A percentile compares a stretch with the other conserved stretches of the same genome.
phyloP scores from a whole-genome alignment of 2,113 vertebrate genomes.

The Grammomys dolichurus region DNA sequence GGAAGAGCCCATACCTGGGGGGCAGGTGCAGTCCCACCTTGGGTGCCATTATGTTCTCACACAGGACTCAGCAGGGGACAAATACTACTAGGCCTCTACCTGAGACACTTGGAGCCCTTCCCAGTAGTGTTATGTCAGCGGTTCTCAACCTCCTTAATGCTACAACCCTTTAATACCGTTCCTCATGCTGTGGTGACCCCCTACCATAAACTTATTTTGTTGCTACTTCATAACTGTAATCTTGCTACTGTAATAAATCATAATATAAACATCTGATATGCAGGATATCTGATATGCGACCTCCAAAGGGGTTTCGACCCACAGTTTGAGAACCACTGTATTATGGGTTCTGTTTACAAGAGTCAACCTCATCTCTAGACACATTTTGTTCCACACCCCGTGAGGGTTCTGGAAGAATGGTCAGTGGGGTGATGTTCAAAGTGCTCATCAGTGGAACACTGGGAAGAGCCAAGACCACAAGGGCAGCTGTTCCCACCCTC shows the following conservation, averaged over 20 bases:
- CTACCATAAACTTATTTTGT: not conserved
- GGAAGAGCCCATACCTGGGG: too few species aligned
- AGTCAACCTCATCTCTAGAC: accelerated
- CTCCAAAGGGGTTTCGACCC: too few species aligned
- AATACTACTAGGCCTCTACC: accelerated
- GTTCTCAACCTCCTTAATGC: not conserved
- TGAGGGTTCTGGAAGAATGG: not conserved
- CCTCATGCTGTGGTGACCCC: not conserved
- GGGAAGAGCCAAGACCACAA: accelerated
- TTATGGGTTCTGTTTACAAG: accelerated
- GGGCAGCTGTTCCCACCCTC: not conserved
- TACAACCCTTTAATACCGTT: not conserved
- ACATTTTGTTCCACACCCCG: not conserved
- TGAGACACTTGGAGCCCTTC: not conserved
- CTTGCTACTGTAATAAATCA: not conserved
- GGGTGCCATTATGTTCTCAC: not conserved
- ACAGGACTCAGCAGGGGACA: accelerated
- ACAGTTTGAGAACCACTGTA: not conserved
- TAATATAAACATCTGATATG: not conserved
- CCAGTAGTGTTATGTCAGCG: too few species aligned
- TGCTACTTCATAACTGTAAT: not conserved
- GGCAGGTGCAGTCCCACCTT: not conserved
- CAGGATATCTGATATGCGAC: not conserved
- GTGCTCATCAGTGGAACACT: accelerated
- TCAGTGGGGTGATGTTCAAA: accelerated